These are phyloP conservation scores for Corythucha ciliata DNA, from an alignment of 2,888 invertebrate species.

Conservation along the genomic window DNA sequence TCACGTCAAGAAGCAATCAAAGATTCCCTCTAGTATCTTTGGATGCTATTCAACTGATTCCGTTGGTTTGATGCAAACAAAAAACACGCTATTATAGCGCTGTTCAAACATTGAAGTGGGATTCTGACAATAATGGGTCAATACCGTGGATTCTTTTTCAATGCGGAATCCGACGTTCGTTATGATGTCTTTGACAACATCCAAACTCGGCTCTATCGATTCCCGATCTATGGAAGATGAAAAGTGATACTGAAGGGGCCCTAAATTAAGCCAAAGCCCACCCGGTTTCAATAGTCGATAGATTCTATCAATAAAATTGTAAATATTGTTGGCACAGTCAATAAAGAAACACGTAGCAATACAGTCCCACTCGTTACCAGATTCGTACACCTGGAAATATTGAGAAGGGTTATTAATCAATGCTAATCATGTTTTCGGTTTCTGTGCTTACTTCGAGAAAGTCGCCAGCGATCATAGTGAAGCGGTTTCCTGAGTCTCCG, in stretches of 20 bases:
- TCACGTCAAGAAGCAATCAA: no score
- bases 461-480: slow-evolving; percentile 96
- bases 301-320: slow-evolving; percentile 89
- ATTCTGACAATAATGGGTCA: slow-evolving; percentile 87
- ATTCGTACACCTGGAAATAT: slow-evolving; percentile 53
- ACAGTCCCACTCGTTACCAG: slow-evolving; percentile 71
- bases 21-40: no score
- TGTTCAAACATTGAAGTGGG: slow-evolving; percentile 85
- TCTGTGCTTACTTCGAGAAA: slow-evolving; percentile 66
- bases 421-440: background rate
- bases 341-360: slow-evolving; percentile 97
- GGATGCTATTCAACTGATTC: no score
- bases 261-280: slow-evolving; percentile 80
- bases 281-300: slow-evolving; percentile 81
- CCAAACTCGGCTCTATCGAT: slow-evolving; percentile 90
- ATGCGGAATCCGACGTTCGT: slow-evolving; percentile 72
- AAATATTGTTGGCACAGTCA: slow-evolving; percentile 94
- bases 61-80: slow-evolving; percentile 85
- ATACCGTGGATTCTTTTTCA: slow-evolving; percentile 64
- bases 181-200: slow-evolving; percentile 67
- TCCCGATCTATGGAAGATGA: slow-evolving; percentile 76
- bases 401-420: background rate
- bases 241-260: slow-evolving; percentile 84
- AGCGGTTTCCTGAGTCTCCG: slow-evolving; percentile 47
- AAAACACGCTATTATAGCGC: slow-evolving; percentile 84